Conservation (phyloP, 2,113 vertebrate genomes). For the Progne subis region DNA sequence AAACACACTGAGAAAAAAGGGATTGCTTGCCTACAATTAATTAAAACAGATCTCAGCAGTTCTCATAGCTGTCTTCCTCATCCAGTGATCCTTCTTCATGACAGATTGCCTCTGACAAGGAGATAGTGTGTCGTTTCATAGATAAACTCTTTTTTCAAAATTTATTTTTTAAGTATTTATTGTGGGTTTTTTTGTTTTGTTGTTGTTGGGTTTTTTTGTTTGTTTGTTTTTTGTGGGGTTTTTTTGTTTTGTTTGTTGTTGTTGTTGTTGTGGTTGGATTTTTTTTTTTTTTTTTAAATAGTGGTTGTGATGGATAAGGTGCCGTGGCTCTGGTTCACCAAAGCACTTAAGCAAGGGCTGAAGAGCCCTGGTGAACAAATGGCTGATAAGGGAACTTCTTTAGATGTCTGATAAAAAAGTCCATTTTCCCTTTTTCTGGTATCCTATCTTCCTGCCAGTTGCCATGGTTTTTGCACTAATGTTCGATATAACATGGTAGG, state of each 20-base stretch:
- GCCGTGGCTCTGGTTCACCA: rapidly evolving
- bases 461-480: neutral
- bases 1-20: neutral
- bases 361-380: neutral
- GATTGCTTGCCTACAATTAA: neutral
- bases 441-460: neutral
- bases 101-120: neutral
- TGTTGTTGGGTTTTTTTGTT: neutral
- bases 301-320: neutral
- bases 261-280: neutral
- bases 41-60: neutral
- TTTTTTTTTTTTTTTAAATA: neutral
- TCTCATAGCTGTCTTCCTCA: neutral
- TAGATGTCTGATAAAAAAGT: neutral
- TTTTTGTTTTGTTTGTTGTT: neutral
- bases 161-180: neutral
- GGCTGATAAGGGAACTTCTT: neutral
- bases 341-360: neutral
- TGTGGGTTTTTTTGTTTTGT: too few relatives aligned
- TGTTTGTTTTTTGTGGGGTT: too few relatives aligned
- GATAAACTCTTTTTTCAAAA: neutral
- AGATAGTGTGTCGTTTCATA: neutral
- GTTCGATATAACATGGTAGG: neutral
- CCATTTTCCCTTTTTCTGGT: neutral
- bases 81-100: neutral